phyloP scores from a whole-genome alignment of 2,888 invertebrate genomes.

The Acanthosoma haemorrhoidale region DNA sequence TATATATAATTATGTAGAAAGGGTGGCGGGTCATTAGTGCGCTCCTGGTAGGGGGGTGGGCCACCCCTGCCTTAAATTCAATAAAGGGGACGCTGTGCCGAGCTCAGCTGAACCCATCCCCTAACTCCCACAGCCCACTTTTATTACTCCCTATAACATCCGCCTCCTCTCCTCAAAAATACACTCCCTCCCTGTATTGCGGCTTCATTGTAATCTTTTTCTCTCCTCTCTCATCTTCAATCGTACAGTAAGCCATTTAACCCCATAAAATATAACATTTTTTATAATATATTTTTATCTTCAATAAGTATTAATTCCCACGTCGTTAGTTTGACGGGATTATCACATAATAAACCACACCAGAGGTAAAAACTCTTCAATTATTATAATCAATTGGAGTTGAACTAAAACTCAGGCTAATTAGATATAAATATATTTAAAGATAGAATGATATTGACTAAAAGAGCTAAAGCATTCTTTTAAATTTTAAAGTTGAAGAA shows the following conservation, averaged over 20 bases:
- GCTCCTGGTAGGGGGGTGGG: background rate
- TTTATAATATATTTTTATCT: too few species aligned
- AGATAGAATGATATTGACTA: too few species aligned
- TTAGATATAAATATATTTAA: too few species aligned
- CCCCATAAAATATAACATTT: too few species aligned
- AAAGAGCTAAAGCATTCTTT: too few species aligned
- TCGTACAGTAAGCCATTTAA: background rate
- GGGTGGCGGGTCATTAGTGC: slow-evolving; percentile 19
- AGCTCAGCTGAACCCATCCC: slow-evolving; percentile 14
- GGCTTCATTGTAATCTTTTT: background rate
- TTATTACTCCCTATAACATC: slow-evolving; percentile 18
- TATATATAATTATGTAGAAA: slow-evolving; percentile 26
- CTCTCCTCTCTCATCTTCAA: background rate
- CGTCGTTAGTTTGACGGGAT: too few species aligned
- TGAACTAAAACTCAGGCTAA: too few species aligned
- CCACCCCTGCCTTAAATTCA: slow-evolving; percentile 11
- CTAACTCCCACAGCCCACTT: background rate
- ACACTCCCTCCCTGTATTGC: background rate
- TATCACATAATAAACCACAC: too few species aligned
- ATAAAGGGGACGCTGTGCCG: slow-evolving; percentile 13
- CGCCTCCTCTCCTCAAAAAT: slow-evolving; percentile 19
- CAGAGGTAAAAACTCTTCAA: too few species aligned
- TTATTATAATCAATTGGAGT: too few species aligned
- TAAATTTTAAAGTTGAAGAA: too few species aligned
- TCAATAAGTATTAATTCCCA: too few species aligned